Base-by-base conservation (phyloP, 2,113 vertebrate species). In the Lepidothrix coronata region DNA sequence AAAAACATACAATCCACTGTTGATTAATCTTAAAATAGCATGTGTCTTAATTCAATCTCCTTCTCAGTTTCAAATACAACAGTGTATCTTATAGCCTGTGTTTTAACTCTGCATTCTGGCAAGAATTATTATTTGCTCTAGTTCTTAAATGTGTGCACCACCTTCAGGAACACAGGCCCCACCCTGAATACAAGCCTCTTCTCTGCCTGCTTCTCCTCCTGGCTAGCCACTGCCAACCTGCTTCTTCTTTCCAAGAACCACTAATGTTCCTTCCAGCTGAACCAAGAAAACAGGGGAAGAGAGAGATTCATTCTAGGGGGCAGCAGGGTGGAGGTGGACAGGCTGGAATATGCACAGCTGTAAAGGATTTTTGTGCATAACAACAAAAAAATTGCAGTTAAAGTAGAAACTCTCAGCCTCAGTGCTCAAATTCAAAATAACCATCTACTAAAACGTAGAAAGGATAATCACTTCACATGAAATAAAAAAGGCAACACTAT, bases 231-330 rank as follows among this genome's bases (percentile, higher is more conserved):
- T 91, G 90, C 77, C 86, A 95, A 93, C 95, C 91, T 88, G 90
- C 84, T 97, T 55, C 95, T 97, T 75, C 79, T 97, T 97, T 97
- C 96, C 77, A 70, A 97, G 96, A 97, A 97, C 62, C 59, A 85
- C 52, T 7, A 37, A 44, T 65, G 31, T 78, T 96, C 93, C 75
- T 93, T 92, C 87, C 95, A 97, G 82, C 89, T 33, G 2, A 93
- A 77, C 15, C 39, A 67, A 46, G 6, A 10, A 67, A 87, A 71
- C 2, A 71, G 96, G 94, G 20, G 15, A 16, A 63, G 31, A 66
- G 28, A 86, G 28, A 86, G 30, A 54, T 11, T 54, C 39, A 93
- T 81, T 85, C 59, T 49, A 66, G 28, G 67, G 96, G 81, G 66
- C 96, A 92, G 88, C 75, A 97, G 61, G 77, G 72, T 78, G 83